phyloP scores from a whole-genome alignment of 2,888 invertebrate genomes.

The Siphonodentalium dalli region DNA sequence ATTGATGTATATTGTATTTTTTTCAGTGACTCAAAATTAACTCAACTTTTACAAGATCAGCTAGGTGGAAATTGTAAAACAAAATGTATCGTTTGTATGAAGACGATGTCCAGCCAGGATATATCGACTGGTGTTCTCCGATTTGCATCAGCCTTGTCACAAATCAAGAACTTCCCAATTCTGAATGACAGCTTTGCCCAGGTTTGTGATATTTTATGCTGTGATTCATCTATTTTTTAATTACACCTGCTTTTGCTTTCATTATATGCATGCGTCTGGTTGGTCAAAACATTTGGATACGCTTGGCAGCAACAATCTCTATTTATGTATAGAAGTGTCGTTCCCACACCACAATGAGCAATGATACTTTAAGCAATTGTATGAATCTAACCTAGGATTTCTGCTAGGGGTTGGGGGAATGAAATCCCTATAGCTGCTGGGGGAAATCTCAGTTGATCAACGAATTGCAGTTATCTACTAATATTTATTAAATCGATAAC shows the following conservation, averaged over 20 bases:
- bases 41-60: constrained; percentile 54
- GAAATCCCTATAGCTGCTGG: too few species aligned
- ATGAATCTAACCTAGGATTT: too few species aligned
- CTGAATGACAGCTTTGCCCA: constrained; percentile 60
- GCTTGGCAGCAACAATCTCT: too few species aligned
- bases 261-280: background rate
- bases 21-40: constrained; percentile 56
- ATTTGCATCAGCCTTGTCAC: constrained; percentile 46
- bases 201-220: constrained; percentile 33
- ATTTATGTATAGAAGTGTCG: too few species aligned
- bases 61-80: constrained; percentile 63
- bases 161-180: constrained; percentile 59
- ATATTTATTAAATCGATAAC: too few species aligned
- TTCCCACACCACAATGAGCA: too few species aligned
- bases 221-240: background rate
- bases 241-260: background rate
- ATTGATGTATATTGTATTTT: background rate
- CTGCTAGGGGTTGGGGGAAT: too few species aligned
- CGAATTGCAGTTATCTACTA: too few species aligned
- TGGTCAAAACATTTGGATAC: too few species aligned
- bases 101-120: constrained; percentile 43
- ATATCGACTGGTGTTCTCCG: constrained; percentile 42
- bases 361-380: too few species aligned
- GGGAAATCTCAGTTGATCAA: too few species aligned
- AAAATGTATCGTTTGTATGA: constrained; percentile 53